Conservation (phyloP, 2,113 vertebrate species). For the Alosa alosa region DNA sequence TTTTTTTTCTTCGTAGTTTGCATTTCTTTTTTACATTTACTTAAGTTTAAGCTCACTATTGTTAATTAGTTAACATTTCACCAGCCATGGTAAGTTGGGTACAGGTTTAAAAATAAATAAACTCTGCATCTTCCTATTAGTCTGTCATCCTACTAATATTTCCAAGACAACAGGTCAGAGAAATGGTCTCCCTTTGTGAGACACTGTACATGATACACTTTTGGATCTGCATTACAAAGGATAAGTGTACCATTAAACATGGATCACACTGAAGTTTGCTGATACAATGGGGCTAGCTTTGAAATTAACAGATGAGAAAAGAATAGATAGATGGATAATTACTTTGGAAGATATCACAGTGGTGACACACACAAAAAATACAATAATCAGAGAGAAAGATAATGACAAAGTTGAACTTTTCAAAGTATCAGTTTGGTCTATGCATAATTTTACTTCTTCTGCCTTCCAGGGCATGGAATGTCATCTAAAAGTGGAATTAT, state of each 20-base stretch:
- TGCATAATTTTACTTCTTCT: neutral
- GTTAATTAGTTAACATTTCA: no score
- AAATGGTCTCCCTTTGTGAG: no score
- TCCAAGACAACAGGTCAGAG: no score
- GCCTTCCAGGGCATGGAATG: neutral
- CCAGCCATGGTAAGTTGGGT: no score
- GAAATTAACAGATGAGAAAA: neutral
- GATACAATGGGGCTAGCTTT: neutral
- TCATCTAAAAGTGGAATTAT: neutral
- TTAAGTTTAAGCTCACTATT: no score
- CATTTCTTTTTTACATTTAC: no score
- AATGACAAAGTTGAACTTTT: conserved; percentile 5
- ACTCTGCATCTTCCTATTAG: no score
- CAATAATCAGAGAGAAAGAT: neutral
- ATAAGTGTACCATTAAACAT: neutral
- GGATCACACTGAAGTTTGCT: neutral
- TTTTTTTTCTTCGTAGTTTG: no score
- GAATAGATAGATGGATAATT: neutral
- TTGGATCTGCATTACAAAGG: no score
- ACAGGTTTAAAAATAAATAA: no score
- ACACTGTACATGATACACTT: no score
- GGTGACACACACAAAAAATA: neutral
- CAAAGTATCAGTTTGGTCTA: neutral
- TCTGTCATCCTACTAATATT: no score
- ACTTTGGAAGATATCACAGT: neutral